phyloP scores from a whole-genome alignment of 37 sponge, comb jelly and placozoan species.

The Aplysina aerophoba region DNA sequence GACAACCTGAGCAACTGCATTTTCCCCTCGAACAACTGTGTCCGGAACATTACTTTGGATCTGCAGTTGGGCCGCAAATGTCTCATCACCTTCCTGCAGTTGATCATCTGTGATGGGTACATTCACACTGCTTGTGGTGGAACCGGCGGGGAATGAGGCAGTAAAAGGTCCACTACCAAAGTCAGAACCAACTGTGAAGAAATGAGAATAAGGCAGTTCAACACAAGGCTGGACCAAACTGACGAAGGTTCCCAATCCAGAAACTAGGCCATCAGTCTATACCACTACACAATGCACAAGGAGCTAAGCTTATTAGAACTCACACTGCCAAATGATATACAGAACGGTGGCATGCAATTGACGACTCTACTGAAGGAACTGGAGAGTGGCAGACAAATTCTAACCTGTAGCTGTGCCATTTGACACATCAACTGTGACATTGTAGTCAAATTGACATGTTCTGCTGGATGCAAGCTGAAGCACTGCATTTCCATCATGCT shows the following conservation, averaged over 20 bases:
- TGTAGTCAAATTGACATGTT: conserved; percentile 1
- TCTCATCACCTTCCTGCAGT: background rate
- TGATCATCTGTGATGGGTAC: background rate
- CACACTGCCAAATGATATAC: too few species aligned
- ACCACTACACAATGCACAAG: too few species aligned
- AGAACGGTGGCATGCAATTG: too few species aligned
- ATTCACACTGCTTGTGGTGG: background rate
- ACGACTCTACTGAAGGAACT: too few species aligned
- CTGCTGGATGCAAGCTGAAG: background rate
- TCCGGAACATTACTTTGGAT: background rate
- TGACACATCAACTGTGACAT: background rate
- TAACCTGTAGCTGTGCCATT: conserved; percentile 18
- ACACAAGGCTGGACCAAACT: too few species aligned
- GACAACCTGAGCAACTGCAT: background rate
- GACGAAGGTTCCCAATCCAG: too few species aligned
- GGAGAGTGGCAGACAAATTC: too few species aligned
- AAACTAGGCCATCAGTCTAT: too few species aligned
- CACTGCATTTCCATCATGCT: conserved; percentile 10
- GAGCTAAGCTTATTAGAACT: too few species aligned
- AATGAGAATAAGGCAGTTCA: too few species aligned
- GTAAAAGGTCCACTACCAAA: background rate
- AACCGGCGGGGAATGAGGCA: background rate
- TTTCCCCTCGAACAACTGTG: background rate
- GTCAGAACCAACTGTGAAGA: background rate
- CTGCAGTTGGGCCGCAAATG: background rate